phyloP scores from a whole-genome alignment of 2,888 invertebrate genomes.

The Trachelus troglodyta region DNA sequence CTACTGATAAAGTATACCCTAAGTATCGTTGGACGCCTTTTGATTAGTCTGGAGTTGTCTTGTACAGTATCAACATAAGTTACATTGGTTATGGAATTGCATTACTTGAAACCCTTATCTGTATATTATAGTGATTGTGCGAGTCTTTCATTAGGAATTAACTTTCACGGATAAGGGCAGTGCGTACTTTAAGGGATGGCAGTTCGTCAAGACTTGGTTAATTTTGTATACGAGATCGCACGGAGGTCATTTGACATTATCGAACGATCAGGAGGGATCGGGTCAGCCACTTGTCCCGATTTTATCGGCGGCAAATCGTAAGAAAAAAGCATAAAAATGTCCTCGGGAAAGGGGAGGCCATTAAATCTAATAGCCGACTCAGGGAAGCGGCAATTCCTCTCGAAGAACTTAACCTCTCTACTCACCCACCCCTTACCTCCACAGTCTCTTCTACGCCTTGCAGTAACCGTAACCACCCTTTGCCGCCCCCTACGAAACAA shows the following conservation, averaged over 20 bases:
- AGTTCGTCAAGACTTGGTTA: not conserved
- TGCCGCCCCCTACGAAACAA: slow-evolving; percentile 37
- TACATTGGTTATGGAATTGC: not conserved
- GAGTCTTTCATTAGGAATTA: not conserved
- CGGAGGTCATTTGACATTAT: not conserved
- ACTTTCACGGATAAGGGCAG: not conserved
- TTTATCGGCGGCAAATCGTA: slow-evolving; percentile 27
- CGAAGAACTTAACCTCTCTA: slow-evolving; percentile 17
- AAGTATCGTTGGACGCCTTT: not conserved
- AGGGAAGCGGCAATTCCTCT: slow-evolving; percentile 33
- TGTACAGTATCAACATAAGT: not conserved
- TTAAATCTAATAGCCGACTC: slow-evolving; percentile 56
- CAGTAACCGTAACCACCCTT: not conserved
- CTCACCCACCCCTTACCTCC: not conserved
- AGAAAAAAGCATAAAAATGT: slow-evolving; percentile 9
- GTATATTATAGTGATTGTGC: not conserved
- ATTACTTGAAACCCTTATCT: not conserved
- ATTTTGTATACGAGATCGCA: not conserved
- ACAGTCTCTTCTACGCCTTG: not conserved
- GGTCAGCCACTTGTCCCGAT: slow-evolving; percentile 18
- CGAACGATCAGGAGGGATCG: slow-evolving; percentile 1
- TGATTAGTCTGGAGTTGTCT: not conserved
- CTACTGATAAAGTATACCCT: not conserved
- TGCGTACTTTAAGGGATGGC: not conserved
- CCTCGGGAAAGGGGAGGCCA: slow-evolving; percentile 21